Conservation (phyloP, 92 coral and sea anemone species). For the Phenganax stokvisi region DNA sequence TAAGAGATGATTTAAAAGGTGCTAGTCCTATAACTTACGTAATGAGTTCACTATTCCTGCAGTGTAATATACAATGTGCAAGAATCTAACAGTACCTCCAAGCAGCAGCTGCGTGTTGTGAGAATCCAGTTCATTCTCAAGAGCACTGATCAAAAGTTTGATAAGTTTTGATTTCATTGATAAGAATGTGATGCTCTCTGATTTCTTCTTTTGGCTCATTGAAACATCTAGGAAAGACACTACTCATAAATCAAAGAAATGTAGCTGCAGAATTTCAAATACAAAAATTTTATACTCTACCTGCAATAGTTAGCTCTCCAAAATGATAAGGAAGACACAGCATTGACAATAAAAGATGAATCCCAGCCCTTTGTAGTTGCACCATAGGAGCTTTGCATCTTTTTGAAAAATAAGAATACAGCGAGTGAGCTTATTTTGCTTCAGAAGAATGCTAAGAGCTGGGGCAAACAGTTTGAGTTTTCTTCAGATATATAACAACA, state of each 20-base stretch:
- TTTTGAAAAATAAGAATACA: neutral
- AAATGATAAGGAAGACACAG: constrained; percentile 89
- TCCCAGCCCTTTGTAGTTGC: constrained; percentile 92
- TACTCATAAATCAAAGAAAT: neutral
- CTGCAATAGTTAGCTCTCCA: constrained; percentile 79
- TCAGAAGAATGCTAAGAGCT: too few species aligned
- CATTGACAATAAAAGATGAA: constrained; percentile 89
- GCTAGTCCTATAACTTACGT: too few species aligned
- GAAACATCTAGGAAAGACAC: constrained; percentile 22
- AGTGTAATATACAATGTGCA: too few species aligned
- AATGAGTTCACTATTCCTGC: too few species aligned
- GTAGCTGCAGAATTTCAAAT: neutral
- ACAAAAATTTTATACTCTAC: constrained; percentile 27
- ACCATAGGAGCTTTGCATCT: constrained; percentile 84
- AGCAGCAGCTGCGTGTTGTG: constrained; percentile 88
- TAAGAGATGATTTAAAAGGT: too few species aligned
- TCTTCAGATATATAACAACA: too few species aligned
- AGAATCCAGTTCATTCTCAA: constrained; percentile 88
- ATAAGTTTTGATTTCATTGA: constrained; percentile 72
- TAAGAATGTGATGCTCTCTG: constrained; percentile 55
- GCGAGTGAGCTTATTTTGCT: neutral
- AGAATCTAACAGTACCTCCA: constrained; percentile 59
- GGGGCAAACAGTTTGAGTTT: too few species aligned
- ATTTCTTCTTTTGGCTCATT: neutral
- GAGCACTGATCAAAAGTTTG: constrained; percentile 75